Evolutionary conservation across 2,797 vertebrate genomes (phyloP).

Genomic region (Chelon labrosus): DNA sequence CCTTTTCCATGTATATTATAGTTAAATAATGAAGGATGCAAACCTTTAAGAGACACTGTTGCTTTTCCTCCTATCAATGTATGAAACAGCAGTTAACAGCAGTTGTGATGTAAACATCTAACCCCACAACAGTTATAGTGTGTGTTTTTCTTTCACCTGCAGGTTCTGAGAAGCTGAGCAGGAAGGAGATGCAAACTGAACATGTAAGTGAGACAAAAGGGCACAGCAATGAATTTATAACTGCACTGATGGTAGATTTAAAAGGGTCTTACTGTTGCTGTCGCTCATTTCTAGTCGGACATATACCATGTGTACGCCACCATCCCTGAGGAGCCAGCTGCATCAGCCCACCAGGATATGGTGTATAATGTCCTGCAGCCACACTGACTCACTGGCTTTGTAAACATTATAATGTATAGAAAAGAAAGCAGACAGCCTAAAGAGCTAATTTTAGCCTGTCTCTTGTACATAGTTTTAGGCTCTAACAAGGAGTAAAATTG

Average conservation of each 20-base stretch:
- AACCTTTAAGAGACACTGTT: no score
- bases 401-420: no score
- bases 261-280: not conserved
- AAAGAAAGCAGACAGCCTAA: no score
- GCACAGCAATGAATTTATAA: not conserved
- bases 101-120: no score
- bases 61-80: no score
- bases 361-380: constrained; percentile 7
- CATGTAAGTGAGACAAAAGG: constrained; percentile 32
- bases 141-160: not conserved
- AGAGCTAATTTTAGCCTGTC: no score
- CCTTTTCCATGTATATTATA: no score
- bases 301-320: constrained; percentile 46
- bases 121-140: no score
- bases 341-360: not conserved
- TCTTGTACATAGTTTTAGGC: no score
- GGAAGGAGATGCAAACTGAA: not conserved
- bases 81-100: no score
- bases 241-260: not conserved
- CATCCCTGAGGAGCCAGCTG: constrained; percentile 33
- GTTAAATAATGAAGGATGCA: no score
- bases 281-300: constrained; percentile 33
- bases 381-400: not conserved
- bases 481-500: no score
- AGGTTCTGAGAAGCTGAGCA: fast-evolving